A percentile compares a stretch with the other conserved stretches of the same genome.
These are phyloP conservation scores for Drosophila guanche DNA, from an alignment of 1,140 invertebrate species.

Conservation along the genomic window DNA sequence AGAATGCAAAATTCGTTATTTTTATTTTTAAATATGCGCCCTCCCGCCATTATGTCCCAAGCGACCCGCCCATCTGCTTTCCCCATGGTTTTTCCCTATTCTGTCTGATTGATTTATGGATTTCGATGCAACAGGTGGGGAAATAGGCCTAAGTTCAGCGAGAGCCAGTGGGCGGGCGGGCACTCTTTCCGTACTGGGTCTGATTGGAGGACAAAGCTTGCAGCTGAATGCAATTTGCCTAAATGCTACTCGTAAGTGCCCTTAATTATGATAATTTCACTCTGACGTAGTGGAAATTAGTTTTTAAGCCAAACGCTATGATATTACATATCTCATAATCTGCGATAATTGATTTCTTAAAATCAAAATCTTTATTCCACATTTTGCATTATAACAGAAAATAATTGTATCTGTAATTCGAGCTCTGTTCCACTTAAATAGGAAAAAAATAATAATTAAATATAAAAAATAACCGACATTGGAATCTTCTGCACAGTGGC, in stretches of 20 bases:
- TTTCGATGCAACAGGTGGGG: slow-evolving; percentile 64
- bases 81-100: slow-evolving; percentile 37
- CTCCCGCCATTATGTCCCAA: slow-evolving; percentile 3
- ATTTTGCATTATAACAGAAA: too few relatives aligned
- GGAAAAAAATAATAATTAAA: too few relatives aligned
- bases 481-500: too few relatives aligned
- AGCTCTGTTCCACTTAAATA: too few relatives aligned
- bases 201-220: slow-evolving; percentile 34
- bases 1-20: slow-evolving; percentile 49
- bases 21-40: slow-evolving; percentile 69
- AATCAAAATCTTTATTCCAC: too few relatives aligned
- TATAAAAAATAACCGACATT: too few relatives aligned
- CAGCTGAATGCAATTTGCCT: slow-evolving; percentile 48
- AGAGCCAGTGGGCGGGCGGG: not conserved
- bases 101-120: slow-evolving; percentile 66
- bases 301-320: not conserved
- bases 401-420: too few relatives aligned
- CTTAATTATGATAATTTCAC: slow-evolving; percentile 51
- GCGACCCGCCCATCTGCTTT: not conserved
- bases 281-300: slow-evolving; percentile 15
- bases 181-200: slow-evolving; percentile 33
- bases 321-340: not conserved
- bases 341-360: too few relatives aligned
- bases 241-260: slow-evolving; percentile 25
- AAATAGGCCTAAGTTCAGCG: slow-evolving; percentile 20